A percentile compares a stretch with the other conserved stretches of the same genome.
Conservation (phyloP, 2,888 invertebrate genomes). For the Pseudococcus longispinus region DNA sequence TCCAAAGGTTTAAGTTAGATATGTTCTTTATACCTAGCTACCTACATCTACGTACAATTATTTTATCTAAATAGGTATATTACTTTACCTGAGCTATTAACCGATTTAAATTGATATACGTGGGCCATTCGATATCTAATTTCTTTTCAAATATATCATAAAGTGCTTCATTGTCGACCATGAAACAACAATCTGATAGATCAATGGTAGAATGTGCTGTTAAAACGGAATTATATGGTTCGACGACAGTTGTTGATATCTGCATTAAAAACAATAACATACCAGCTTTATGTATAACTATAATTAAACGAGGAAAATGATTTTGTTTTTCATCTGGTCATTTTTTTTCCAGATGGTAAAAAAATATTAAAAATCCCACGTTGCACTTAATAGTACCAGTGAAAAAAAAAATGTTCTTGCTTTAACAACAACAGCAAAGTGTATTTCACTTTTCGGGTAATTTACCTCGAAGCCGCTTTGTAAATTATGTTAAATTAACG, state of each 20-base stretch:
- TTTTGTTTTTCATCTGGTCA: neutral
- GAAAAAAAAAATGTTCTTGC: neutral
- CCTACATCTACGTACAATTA: neutral
- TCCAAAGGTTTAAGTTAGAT: too few species aligned
- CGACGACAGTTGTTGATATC: slow-evolving; percentile 67
- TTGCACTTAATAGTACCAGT: neutral
- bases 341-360: neutral
- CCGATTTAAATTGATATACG: slow-evolving; percentile 68
- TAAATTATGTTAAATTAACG: slow-evolving; percentile 39
- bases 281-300: neutral
- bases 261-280: slow-evolving; percentile 61
- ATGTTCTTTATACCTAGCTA: too few species aligned
- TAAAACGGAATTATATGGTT: slow-evolving; percentile 63
- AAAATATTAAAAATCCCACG: neutral
- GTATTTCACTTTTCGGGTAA: slow-evolving; percentile 37
- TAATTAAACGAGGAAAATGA: too few species aligned
- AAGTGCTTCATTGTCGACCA: slow-evolving; percentile 63
- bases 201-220: slow-evolving; percentile 63
- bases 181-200: slow-evolving; percentile 62
- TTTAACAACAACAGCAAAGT: neutral
- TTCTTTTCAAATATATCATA: slow-evolving; percentile 66
- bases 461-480: neutral
- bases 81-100: slow-evolving; percentile 63
- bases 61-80: neutral
- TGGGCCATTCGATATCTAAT: slow-evolving; percentile 67